These are phyloP conservation scores for Diabrotica balteata DNA, from an alignment of 2,888 invertebrate genomes.

Conservation along the genomic window DNA sequence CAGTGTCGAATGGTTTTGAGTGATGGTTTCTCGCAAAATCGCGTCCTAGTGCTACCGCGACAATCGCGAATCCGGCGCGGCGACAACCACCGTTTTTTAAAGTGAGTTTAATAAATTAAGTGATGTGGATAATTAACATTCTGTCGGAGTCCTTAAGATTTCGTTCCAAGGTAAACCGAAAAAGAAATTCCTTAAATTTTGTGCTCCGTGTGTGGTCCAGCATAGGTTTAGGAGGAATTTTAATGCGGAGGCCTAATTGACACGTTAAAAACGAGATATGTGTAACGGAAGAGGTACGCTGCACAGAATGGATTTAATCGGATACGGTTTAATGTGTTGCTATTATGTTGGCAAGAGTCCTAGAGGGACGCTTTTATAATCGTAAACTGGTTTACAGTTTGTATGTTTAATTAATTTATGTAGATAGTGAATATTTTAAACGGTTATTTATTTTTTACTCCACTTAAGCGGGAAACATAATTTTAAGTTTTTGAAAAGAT, in stretches of 20 bases:
- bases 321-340: constrained; percentile 52
- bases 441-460: too few relatives aligned
- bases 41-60: constrained; percentile 10
- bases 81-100: constrained; percentile 16
- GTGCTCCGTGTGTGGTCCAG: constrained; percentile 47
- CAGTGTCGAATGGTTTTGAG: constrained; percentile 35
- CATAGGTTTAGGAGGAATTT: constrained; percentile 47
- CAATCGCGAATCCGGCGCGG: constrained; percentile 31
- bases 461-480: too few relatives aligned
- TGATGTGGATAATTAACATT: constrained; percentile 44
- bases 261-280: constrained; percentile 52
- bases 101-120: constrained; percentile 37
- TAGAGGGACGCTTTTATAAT: constrained; percentile 47
- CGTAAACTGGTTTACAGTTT: constrained; percentile 49
- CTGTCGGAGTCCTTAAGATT: constrained; percentile 33
- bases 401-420: constrained; percentile 35
- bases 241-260: constrained; percentile 53
- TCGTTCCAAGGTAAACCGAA: constrained; percentile 38
- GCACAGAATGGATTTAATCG: constrained; percentile 52
- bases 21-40: constrained; percentile 31
- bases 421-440: too few relatives aligned
- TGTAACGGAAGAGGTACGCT: constrained; percentile 43
- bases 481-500: too few relatives aligned
- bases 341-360: constrained; percentile 47
- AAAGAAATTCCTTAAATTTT: constrained; percentile 35